phyloP scores from a whole-genome alignment of 1,140 invertebrate genomes.

The Cyclina sinensis region DNA sequence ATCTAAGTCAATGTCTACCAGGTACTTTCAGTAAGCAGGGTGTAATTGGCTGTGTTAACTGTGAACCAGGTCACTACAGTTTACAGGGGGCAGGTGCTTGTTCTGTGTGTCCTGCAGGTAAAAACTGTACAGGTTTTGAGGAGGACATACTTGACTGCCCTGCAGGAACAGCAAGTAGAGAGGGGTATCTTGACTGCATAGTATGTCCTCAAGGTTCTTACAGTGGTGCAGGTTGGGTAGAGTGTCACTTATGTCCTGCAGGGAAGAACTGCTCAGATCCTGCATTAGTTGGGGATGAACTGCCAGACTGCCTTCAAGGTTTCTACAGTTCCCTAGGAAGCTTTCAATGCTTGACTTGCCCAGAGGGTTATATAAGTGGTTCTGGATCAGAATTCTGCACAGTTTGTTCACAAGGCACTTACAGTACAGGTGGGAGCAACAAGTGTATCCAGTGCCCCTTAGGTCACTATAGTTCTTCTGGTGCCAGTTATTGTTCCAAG shows the following conservation, averaged over 20 bases:
- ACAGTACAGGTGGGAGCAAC: constrained; percentile 53
- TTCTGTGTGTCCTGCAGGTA: constrained; percentile 75
- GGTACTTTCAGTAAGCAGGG: constrained; percentile 72
- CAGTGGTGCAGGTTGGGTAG: constrained; percentile 60
- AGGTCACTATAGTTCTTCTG: constrained; percentile 42
- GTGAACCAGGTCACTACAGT: constrained; percentile 67
- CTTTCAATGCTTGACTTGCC: constrained; percentile 55
- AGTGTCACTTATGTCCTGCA: constrained; percentile 76
- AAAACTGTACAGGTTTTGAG: constrained; percentile 57
- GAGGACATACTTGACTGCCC: constrained; percentile 45
- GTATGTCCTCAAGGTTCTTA: constrained; percentile 67
- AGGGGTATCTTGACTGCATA: constrained; percentile 29
- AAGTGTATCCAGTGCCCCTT: constrained; percentile 46
- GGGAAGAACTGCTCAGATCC: constrained; percentile 67
- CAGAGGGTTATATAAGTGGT: constrained; percentile 61
- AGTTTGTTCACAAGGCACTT: constrained; percentile 68
- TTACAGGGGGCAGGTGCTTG: constrained; percentile 52
- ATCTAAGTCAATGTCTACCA: constrained; percentile 52
- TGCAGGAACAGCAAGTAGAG: constrained; percentile 66
- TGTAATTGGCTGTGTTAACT: constrained; percentile 60
- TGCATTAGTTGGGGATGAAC: background rate
- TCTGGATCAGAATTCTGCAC: constrained; percentile 55
- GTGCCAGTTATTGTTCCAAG: background rate
- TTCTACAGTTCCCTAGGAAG: constrained; percentile 60
- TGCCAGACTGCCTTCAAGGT: constrained; percentile 63